These are phyloP conservation scores for Pteropus rufus DNA, from an alignment of 2,797 vertebrate genomes.

Conservation along the genomic window DNA sequence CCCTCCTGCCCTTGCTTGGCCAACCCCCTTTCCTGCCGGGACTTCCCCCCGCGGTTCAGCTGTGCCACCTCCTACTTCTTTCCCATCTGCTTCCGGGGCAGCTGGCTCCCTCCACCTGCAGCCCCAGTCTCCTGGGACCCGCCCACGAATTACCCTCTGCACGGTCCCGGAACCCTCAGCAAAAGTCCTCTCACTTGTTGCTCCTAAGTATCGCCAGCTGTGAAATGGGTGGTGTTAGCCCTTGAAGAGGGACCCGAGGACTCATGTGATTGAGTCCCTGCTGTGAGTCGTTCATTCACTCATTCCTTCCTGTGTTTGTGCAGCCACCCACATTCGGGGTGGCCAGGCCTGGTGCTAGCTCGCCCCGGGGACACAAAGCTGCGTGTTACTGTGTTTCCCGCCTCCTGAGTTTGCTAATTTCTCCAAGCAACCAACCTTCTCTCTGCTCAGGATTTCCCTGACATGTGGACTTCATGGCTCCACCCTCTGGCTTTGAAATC, in stretches of 20 bases:
- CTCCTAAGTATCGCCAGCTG: background rate
- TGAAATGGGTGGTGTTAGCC: background rate
- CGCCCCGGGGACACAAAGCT: background rate
- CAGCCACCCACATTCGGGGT: rapidly evolving
- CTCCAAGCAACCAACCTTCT: background rate
- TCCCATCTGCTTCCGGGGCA: constrained; percentile 33
- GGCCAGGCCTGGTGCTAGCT: background rate
- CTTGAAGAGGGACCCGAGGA: background rate
- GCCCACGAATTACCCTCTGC: background rate
- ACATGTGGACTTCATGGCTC: background rate
- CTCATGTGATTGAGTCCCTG: background rate
- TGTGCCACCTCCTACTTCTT: background rate
- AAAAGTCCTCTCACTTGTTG: background rate
- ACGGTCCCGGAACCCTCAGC: background rate
- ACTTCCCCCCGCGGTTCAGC: background rate
- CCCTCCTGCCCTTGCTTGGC: background rate
- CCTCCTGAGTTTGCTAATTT: background rate
- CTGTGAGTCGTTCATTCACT: background rate
- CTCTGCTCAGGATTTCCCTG: background rate
- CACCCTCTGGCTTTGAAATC: background rate
- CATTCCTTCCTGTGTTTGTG: background rate
- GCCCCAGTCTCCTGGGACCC: background rate
- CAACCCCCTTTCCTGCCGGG: background rate
- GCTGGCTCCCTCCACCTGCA: constrained; percentile 39
- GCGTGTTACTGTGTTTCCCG: background rate